phyloP scores from a whole-genome alignment of 1,140 invertebrate species.

The Hesperophylax magnus region DNA sequence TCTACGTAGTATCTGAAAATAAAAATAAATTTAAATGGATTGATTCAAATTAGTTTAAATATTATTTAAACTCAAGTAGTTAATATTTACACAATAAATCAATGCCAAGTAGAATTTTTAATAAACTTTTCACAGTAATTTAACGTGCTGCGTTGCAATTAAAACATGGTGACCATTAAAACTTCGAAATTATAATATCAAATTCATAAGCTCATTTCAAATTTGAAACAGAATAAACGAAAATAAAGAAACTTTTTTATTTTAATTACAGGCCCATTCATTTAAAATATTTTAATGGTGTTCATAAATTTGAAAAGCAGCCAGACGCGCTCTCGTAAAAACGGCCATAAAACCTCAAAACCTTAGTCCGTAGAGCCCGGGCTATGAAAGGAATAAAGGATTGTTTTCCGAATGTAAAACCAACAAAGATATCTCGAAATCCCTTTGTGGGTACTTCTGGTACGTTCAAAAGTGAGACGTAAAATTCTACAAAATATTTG shows the following conservation, averaged over 20 bases:
- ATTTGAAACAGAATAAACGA: slow-evolving; percentile 18
- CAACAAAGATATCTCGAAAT: slow-evolving; percentile 13
- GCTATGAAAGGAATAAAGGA: slow-evolving; percentile 20
- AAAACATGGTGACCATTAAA: neutral
- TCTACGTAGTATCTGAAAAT: no score
- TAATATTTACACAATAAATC: no score
- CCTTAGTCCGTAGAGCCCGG: slow-evolving; percentile 25
- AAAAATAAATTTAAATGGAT: no score
- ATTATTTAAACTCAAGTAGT: no score
- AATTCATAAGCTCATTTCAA: no score
- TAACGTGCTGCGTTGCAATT: neutral
- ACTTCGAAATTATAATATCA: no score
- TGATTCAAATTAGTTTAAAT: no score
- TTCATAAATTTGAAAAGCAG: slow-evolving; percentile 44
- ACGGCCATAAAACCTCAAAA: slow-evolving; percentile 39
- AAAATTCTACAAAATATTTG: no score
- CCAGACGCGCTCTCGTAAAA: slow-evolving; percentile 49
- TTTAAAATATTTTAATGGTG: slow-evolving; percentile 46
- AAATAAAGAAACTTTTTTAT: slow-evolving; percentile 21
- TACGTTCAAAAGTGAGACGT: neutral
- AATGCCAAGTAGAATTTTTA: no score
- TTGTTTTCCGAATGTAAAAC: slow-evolving; percentile 31
- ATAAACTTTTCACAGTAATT: no score
- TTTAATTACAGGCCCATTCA: slow-evolving; percentile 37
- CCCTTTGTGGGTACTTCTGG: slow-evolving; percentile 1